These are phyloP conservation scores for Cryptosula pallasiana DNA, from an alignment of 2,888 invertebrate species.

Conservation along the genomic window DNA sequence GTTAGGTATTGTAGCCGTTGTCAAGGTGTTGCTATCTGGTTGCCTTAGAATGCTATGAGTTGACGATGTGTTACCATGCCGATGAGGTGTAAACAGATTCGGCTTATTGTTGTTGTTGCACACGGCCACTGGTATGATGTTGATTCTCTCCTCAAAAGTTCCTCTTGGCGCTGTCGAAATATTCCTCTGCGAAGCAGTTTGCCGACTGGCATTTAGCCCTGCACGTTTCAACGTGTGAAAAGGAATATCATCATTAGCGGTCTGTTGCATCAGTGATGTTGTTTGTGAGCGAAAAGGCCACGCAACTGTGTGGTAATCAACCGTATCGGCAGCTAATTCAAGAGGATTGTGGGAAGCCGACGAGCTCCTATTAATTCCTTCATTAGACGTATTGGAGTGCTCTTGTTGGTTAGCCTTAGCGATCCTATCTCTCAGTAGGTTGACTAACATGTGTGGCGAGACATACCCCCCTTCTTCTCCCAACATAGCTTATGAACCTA, in stretches of 20 bases:
- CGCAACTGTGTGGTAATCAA: background rate
- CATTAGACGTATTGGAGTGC: background rate
- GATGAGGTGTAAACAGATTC: background rate
- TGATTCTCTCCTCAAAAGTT: too few relatives aligned
- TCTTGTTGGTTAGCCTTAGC: background rate
- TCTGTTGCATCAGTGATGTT: background rate
- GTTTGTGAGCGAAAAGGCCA: background rate
- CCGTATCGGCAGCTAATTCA: constrained; percentile 7
- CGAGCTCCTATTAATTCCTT: background rate
- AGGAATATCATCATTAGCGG: background rate
- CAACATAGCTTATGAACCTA: background rate
- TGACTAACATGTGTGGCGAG: background rate
- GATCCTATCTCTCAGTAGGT: background rate
- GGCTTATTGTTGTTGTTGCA: constrained; percentile 5
- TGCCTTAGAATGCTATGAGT: constrained; percentile 6
- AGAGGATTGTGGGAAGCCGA: background rate
- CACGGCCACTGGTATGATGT: constrained; percentile 6
- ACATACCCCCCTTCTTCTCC: background rate
- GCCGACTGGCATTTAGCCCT: background rate
- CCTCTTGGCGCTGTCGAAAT: too few relatives aligned
- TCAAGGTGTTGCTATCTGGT: background rate
- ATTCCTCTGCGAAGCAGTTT: too few relatives aligned
- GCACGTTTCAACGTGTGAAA: background rate
- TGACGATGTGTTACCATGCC: background rate
- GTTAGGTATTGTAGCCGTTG: background rate